These are phyloP conservation scores for Clamator glandarius DNA, from an alignment of 2,797 vertebrate species.

Conservation along the genomic window DNA sequence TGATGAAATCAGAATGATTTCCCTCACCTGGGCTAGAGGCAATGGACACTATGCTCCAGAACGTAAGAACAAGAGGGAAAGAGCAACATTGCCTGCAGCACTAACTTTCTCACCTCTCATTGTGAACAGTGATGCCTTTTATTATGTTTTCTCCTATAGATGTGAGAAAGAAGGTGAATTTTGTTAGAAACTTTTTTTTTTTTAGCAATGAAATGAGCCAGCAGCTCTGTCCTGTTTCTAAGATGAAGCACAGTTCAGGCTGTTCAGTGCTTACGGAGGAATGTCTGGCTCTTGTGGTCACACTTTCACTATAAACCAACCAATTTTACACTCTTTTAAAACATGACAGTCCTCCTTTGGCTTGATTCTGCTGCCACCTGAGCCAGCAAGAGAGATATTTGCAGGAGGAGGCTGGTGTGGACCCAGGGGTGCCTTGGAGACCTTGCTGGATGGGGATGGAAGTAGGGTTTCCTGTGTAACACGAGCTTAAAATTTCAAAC, in stretches of 20 bases:
- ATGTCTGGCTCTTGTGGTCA: background rate
- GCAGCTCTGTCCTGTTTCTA: background rate
- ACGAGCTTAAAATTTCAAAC: background rate
- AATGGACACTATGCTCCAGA: background rate
- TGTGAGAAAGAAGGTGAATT: background rate
- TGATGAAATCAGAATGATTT: background rate
- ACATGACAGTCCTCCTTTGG: background rate
- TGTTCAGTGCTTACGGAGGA: rapidly evolving
- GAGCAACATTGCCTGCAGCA: background rate
- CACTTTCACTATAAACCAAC: background rate
- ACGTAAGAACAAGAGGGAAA: background rate
- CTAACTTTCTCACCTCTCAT: background rate
- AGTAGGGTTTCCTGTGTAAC: background rate
- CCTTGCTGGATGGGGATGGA: background rate
- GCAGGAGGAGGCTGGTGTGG: background rate
- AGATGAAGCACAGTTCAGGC: background rate
- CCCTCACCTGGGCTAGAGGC: background rate
- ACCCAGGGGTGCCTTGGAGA: background rate
- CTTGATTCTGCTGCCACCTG: background rate
- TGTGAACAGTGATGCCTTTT: background rate
- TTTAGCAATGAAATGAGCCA: rapidly evolving
- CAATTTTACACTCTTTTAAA: background rate
- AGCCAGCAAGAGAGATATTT: background rate
- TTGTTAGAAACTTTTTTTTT: background rate
- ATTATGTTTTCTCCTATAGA: background rate